Evolutionary conservation across 2,797 vertebrate species (phyloP), one percentile per base, ranked within the genome.

Genomic region (Danio kyathit): DNA sequence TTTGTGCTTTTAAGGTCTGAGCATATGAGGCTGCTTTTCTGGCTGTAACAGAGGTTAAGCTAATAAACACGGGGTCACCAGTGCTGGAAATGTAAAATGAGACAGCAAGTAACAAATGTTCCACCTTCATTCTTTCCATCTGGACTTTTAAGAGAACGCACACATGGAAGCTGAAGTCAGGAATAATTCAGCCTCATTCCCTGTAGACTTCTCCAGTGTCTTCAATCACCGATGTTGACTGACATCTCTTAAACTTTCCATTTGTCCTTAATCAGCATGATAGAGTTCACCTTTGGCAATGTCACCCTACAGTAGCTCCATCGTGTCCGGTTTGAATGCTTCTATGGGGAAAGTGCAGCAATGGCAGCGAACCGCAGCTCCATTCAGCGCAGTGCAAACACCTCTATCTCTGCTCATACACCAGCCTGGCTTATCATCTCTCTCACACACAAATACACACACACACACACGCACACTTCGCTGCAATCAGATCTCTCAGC

Each of bases 401-500:
- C 52, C 41, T 66, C 66, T 61, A 69, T 76, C 83, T 79, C 60
- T 61, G 44, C 61, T 16, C 21, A n/a, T 72, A 84, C 85, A 85
- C 81, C 75, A 74, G 12, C 82, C 85, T 49, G 72, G 82, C 91
- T 94, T 94, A 94, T 94, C 93, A 90, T 83, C 75, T 2, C 4
- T 71, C 89, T 91, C 94, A 94, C 92, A 85, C 91, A 69, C 87
- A 79, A 89, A 74, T 93, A 92, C 90, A 90, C 94, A 94, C 91
- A 83, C 91, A 65, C 86, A 76, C 89, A 5, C 93, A 92, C 90
- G 91, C 94, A 94, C 92, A 84, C 91, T 69, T 94, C 91, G 85
- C 82, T 91, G 91, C 89, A 91, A 93, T 93, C 89, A 64, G 88
- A 92, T 89, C 90, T 91, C 85, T 74, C 80, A 82, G 89, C 88